phyloP scores from a whole-genome alignment of 2,888 invertebrate species.

The Polietes domitor region DNA sequence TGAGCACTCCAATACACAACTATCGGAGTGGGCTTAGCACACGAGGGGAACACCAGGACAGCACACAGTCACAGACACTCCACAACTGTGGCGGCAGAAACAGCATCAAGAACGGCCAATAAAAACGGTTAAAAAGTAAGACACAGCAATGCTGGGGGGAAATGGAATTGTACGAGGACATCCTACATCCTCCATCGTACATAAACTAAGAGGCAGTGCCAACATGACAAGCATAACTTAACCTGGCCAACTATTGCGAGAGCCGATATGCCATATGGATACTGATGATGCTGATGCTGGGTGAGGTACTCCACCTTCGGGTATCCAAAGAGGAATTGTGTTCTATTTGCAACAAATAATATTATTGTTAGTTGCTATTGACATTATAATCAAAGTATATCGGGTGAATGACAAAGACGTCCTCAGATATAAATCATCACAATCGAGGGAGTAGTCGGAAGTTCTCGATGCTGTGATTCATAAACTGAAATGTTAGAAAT shows the following conservation, averaged over 20 bases:
- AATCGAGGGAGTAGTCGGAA: background rate
- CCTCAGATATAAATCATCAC: conserved; percentile 50
- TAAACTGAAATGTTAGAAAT: no score
- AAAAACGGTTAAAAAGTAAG: conserved; percentile 37
- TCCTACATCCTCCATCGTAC: conserved; percentile 53
- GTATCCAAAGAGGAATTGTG: conserved; percentile 29
- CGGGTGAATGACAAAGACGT: conserved; percentile 57
- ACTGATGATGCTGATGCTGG: background rate
- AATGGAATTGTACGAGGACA: conserved; percentile 28
- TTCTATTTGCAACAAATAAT: conserved; percentile 54
- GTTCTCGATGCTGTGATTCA: no score
- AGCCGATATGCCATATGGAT: background rate
- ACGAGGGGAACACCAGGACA: background rate
- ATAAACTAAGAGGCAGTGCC: conserved; percentile 72
- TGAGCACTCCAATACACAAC: conserved; percentile 16
- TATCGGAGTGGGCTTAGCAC: conserved; percentile 42
- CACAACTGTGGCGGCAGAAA: conserved; percentile 23
- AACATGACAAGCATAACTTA: conserved; percentile 78
- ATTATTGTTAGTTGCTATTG: conserved; percentile 73
- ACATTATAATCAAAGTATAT: conserved; percentile 75
- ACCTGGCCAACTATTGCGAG: conserved; percentile 65
- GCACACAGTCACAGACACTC: background rate
- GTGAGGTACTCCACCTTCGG: conserved; percentile 38
- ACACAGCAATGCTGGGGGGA: conserved; percentile 21
- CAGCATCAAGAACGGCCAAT: conserved; percentile 67